Base-by-base conservation (phyloP, 2,797 vertebrate genomes). In the Antennarius maculatus region DNA sequence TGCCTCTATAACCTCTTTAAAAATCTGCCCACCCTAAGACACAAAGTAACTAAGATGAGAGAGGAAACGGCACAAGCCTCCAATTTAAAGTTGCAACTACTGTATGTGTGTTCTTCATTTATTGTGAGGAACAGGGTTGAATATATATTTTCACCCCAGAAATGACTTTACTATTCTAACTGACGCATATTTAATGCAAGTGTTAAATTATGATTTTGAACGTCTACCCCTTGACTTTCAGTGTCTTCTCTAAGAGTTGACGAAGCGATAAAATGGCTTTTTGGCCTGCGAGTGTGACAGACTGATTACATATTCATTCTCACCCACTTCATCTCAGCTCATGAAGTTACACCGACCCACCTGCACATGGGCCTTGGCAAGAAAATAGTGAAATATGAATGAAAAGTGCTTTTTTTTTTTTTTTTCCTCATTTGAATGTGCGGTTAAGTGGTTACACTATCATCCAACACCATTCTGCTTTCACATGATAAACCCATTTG, bases 241-340 rank as follows among this genome's bases (percentile, higher is more conserved):
- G 16, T 57, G 23, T 43, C 16, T 16, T 57, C 45, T 17, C 15
- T 0, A 2, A 47, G 55, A 34, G 42, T 41, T 7, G 2, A 57
- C 51, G 7, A 56, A 43, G 53, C 59, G 66, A 79, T 80, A 66
- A 73, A 77, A 87, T 23, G 58, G 50, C 61, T 34, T 66, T 49
- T 41, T 7, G 23, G 27, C 4, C 55, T n/a, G 7, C 18, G 31
- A 47, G n/a, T 28, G 57, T 72, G 62, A 68, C 61, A 43, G 58
- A 46, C 28, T 65, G 42, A 74, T 81, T 71, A 66, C 55, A 69
- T 47, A 74, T 80, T 81, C 34, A 71, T 58, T 29, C 57, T 66
- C 43, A 49, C 37, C 27, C 47, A 29, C 48, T 62, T 59, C 53
- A 23, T 53, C 34, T 59, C 9, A 15, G 62, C 70, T 76, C 64